These are phyloP conservation scores for Adela reaumurella DNA, from an alignment of 2,888 invertebrate species.

Conservation along the genomic window DNA sequence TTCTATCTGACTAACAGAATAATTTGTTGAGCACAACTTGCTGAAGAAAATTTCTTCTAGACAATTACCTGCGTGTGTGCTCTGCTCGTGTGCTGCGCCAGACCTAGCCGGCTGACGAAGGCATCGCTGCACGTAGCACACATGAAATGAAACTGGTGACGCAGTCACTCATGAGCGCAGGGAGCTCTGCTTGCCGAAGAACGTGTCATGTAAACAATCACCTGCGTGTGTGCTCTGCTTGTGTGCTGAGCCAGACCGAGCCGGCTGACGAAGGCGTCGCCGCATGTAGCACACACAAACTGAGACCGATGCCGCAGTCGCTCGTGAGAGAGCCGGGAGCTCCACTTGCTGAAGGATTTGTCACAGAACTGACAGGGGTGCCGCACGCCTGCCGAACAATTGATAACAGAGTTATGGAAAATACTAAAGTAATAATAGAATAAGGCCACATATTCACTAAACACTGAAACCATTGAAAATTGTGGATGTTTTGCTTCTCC, in stretches of 20 bases:
- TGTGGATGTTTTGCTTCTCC: no score
- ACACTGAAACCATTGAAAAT: no score
- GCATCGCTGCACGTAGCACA: neutral
- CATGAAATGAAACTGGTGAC: neutral
- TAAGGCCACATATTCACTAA: no score
- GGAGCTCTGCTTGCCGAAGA: no score
- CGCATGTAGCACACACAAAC: neutral
- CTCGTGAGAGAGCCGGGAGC: neutral
- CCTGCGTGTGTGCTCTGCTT: neutral
- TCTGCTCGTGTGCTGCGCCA: neutral
- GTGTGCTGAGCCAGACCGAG: neutral
- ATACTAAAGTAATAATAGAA: no score
- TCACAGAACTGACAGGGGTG: no score
- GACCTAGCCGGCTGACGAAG: neutral
- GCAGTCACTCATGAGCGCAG: neutral
- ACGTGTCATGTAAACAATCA: neutral
- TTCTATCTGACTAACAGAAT: no score
- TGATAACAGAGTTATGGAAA: no score
- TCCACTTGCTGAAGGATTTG: neutral
- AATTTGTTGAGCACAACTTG: no score
- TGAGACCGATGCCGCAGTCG: neutral
- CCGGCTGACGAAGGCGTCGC: neutral
- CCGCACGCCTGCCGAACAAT: no score
- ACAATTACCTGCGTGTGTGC: neutral
- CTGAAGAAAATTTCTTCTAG: no score